Conservation (phyloP, 2,888 invertebrate species). For the Drosophila greeni region DNA sequence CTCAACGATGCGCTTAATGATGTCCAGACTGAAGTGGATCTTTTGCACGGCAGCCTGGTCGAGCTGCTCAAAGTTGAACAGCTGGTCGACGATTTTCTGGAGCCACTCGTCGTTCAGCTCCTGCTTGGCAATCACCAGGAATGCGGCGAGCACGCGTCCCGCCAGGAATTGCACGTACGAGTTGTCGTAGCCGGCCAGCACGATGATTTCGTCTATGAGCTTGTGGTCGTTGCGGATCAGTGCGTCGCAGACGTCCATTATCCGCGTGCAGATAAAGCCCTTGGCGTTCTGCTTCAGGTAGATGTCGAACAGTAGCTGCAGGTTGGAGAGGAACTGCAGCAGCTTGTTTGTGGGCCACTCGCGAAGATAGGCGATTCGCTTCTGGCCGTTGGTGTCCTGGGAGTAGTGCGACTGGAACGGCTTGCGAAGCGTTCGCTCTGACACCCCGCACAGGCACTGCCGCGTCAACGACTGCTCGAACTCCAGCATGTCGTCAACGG, state of each 20-base stretch:
- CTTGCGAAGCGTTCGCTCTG: constrained; percentile 84
- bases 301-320: constrained; percentile 90
- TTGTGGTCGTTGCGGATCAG: constrained; percentile 89
- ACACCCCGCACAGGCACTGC: constrained; percentile 88
- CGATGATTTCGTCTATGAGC: constrained; percentile 90
- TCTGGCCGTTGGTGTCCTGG: constrained; percentile 79
- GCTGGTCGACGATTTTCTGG: constrained; percentile 86
- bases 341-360: constrained; percentile 85
- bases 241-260: constrained; percentile 89
- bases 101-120: constrained; percentile 89
- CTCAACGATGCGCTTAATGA: constrained; percentile 91
- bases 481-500: constrained; percentile 77
- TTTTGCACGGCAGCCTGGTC: constrained; percentile 85
- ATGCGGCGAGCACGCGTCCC: constrained; percentile 88
- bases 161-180: constrained; percentile 90
- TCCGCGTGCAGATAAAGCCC: constrained; percentile 89
- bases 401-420: constrained; percentile 84
- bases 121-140: constrained; percentile 90
- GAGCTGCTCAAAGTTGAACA: constrained; percentile 82
- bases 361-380: constrained; percentile 80
- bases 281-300: constrained; percentile 90
- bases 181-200: constrained; percentile 87
- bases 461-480: constrained; percentile 81
- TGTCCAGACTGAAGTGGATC: constrained; percentile 90
- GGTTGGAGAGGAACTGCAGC: constrained; percentile 88